Base-by-base conservation (phyloP, 2,113 vertebrate genomes). In the Pachycephala philippinensis region DNA sequence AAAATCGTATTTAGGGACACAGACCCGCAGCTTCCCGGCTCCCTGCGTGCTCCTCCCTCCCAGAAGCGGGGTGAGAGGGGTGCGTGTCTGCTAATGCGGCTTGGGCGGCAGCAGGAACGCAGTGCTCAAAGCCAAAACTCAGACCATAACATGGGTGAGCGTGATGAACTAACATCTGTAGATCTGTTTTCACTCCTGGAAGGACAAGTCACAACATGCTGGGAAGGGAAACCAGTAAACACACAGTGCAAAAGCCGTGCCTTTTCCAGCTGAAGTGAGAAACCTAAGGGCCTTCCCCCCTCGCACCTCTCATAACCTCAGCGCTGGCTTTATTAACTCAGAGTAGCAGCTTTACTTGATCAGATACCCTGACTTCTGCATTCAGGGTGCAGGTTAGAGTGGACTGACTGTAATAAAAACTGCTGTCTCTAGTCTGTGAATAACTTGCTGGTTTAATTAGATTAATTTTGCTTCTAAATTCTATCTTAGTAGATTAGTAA, bases 51-150 rank as follows among this genome's bases (percentile, higher is more conserved):
- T 40, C 52, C 42, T 54, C 30, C 78, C 68, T 44, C 1, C 0
- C 11, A 5, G 53, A 21, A 1, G 7, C 6, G 11, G 35, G 35
- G 33, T 4, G 75, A 30, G 54, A 13, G 93, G 21, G 59, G 56
- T 1, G 23, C 1, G 0, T 8, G 28, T 3, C 24, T 14, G 1
- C 53, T 12, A 12, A 6, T 0, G 9, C 0, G 2, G 52, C 35
- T 5, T 37, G 44, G 59, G 88, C 75, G 72, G 23, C 76, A n/a
- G 71, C 47, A 33, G 33, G 33, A 83, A 13, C 3, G 3, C 45
- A 2, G 66, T 0, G 30, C 72, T n/a, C 3, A 0, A 11, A 90
- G 86, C 59, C 42, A 33, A 14, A 86, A 52, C 52, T 22, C 54
- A 30, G 54, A 40, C 53, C 1, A 0, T 8, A 2, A 2, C 65